Evolutionary conservation across 2,797 vertebrate genomes (phyloP).

Genomic region (Atherinosoma microstoma): DNA sequence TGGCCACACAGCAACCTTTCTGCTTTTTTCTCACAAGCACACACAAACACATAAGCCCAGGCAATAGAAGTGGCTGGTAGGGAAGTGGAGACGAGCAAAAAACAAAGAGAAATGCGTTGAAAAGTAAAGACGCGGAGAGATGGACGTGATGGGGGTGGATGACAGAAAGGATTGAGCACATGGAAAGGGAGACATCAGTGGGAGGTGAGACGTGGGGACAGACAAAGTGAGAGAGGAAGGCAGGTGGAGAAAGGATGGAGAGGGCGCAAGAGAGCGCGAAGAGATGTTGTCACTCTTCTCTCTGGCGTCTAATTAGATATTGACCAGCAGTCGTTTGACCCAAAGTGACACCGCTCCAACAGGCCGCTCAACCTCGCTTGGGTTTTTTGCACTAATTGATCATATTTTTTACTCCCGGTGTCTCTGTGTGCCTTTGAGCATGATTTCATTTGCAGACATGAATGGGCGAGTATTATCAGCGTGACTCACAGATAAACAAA

Average conservation of each 20-base stretch:
- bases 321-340: slow-evolving; percentile 73
- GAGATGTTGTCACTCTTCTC: slow-evolving; percentile 63
- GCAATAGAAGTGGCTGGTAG: slow-evolving; percentile 36
- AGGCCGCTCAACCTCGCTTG: slow-evolving; percentile 56
- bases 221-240: slow-evolving; percentile 52
- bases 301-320: slow-evolving; percentile 80
- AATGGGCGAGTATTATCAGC: slow-evolving; percentile 34
- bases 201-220: slow-evolving; percentile 61
- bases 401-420: slow-evolving; percentile 19
- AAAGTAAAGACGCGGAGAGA: slow-evolving; percentile 45
- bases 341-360: slow-evolving; percentile 59
- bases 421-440: slow-evolving; percentile 4
- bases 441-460: slow-evolving; percentile 27
- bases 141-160: slow-evolving; percentile 44
- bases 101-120: slow-evolving; percentile 52
- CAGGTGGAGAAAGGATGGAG: slow-evolving; percentile 41
- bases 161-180: slow-evolving; percentile 51
- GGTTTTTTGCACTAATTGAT: slow-evolving; percentile 33
- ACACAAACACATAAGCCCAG: slow-evolving; percentile 13
- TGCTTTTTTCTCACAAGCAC: slow-evolving; percentile 1
- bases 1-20: slow-evolving; percentile 16
- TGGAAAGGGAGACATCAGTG: slow-evolving; percentile 56
- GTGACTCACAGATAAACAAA: slow-evolving; percentile 27
- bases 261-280: slow-evolving; percentile 10
- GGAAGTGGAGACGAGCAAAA: slow-evolving; percentile 33